Evolutionary conservation across 2,113 vertebrate genomes (phyloP), one percentile per base, ranked within the genome.

Genomic region (Leucopsar rothschildi): DNA sequence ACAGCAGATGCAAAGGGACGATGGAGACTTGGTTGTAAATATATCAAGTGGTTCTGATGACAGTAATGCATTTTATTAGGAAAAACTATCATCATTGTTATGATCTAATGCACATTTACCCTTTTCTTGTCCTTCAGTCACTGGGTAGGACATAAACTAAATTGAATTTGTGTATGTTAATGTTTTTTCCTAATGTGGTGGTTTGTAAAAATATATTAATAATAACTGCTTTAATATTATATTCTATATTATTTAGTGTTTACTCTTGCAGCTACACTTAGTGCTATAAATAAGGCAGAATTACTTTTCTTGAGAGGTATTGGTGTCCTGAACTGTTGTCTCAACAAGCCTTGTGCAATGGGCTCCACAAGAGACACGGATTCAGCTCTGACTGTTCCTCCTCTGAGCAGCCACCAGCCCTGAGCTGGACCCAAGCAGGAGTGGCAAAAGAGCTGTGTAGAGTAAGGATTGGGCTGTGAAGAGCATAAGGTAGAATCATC

Each of bases 11-110:
- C 60, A 84, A 80, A 69, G n/a, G 69, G 84, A 76, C 3, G 4
- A 49, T 79, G 23, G 39, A 86, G 77, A 47, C 56, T 70, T 55
- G 33, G 40, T 10, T 88, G 82, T 88, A 96, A 95, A 96, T 95
- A 86, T 52, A 85, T 89, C 61, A 84, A 79, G 40, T 68, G 14
- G 16, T 92, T 75, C 81, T 82, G 88, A 92, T 95, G 96, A 93
- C 66, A 92, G 57, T 91, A 95, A 96, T 95, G 60, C 23, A 70
- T 96, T 96, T 97, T 95, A 96, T 96, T 95, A 95, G 78, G 55
- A 45, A 66, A 92, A 96, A 75, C 53, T 68, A 68, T 68, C 22
- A 53, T 70, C 15, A 57, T 77, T 90, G 75, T 56, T 91, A 78
- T 90, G 84, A 97, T 95, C 76, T 82, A 96, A 95, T 81, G 13